Percentiles rank a stretch among this genome's conserved stretches.
phyloP scores from a whole-genome alignment of 2,113 vertebrate genomes.

The Choloepus hoffmanni region DNA sequence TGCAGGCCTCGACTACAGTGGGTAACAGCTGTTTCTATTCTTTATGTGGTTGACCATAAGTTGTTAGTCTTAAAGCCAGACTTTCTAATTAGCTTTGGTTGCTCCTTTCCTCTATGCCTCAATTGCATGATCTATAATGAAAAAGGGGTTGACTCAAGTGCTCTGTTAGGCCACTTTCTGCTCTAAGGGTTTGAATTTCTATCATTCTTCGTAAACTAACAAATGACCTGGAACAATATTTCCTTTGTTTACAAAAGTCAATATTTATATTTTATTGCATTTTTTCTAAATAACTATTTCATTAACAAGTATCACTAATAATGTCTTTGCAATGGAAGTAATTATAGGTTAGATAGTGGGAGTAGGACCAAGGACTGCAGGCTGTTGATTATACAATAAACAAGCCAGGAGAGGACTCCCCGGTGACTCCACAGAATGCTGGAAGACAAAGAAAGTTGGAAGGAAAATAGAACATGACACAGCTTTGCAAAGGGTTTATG shows the following conservation, averaged over 20 bases:
- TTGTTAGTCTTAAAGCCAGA: background rate
- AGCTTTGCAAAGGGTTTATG: constrained; percentile 78
- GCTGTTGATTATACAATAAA: background rate
- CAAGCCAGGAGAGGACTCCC: background rate
- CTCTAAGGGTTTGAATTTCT: background rate
- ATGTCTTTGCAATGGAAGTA: background rate
- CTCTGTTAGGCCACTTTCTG: background rate
- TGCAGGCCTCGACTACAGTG: background rate
- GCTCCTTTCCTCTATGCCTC: background rate
- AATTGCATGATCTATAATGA: background rate
- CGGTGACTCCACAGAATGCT: constrained; percentile 60
- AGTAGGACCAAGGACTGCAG: background rate
- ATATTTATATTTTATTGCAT: background rate
- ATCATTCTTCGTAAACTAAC: background rate
- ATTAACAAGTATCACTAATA: background rate
- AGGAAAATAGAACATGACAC: constrained; percentile 70
- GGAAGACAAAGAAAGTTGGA: constrained; percentile 57
- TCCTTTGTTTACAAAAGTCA: background rate
- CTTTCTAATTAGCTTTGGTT: constrained; percentile 14
- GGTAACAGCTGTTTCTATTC: background rate
- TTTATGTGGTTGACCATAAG: background rate
- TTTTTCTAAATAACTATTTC: constrained; percentile 29
- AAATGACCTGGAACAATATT: background rate
- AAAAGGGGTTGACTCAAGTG: background rate
- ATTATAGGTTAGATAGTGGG: background rate